A percentile compares a stretch with the other conserved stretches of the same genome.
phyloP scores from a whole-genome alignment of 2,888 invertebrate genomes.

The Polydrusus tereticollis region DNA sequence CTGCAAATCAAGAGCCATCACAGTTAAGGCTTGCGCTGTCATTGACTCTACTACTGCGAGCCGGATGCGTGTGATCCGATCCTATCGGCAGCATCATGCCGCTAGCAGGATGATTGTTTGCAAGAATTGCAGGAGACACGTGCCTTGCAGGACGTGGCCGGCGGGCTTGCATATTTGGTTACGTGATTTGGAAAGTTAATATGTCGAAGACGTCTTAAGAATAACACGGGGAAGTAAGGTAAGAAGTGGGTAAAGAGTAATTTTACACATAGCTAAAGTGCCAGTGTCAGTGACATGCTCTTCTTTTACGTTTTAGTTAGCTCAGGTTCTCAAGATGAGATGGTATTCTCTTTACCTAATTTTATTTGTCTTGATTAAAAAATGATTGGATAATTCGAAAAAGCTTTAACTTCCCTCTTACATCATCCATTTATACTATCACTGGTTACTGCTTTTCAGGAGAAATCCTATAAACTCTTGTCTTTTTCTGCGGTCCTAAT shows the following conservation, averaged over 20 bases:
- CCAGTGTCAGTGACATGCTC: too few species aligned
- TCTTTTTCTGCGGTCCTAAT: neutral
- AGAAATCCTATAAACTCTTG: neutral
- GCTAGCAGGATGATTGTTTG: constrained; percentile 12
- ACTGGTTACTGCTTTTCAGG: neutral
- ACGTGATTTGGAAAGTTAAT: constrained; percentile 30
- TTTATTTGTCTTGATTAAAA: too few species aligned
- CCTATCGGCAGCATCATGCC: constrained; percentile 12
- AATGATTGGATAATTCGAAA: too few species aligned
- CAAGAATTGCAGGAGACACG: constrained; percentile 25
- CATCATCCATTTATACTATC: too few species aligned
- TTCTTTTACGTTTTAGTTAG: too few species aligned
- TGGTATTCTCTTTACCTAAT: too few species aligned
- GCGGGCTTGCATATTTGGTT: constrained; percentile 27
- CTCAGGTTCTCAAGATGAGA: too few species aligned
- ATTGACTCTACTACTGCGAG: constrained; percentile 26
- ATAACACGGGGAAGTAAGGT: too few species aligned
- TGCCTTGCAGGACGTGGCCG: constrained; percentile 22
- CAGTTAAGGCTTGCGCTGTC: constrained; percentile 18
- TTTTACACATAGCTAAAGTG: too few species aligned
- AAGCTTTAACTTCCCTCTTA: too few species aligned
- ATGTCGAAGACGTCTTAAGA: constrained; percentile 4
- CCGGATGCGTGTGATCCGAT: constrained; percentile 20
- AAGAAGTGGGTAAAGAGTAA: neutral
- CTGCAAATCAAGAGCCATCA: constrained; percentile 23